Base-by-base conservation (phyloP, 1,140 invertebrate species). In the Cotesia chilonis region DNA sequence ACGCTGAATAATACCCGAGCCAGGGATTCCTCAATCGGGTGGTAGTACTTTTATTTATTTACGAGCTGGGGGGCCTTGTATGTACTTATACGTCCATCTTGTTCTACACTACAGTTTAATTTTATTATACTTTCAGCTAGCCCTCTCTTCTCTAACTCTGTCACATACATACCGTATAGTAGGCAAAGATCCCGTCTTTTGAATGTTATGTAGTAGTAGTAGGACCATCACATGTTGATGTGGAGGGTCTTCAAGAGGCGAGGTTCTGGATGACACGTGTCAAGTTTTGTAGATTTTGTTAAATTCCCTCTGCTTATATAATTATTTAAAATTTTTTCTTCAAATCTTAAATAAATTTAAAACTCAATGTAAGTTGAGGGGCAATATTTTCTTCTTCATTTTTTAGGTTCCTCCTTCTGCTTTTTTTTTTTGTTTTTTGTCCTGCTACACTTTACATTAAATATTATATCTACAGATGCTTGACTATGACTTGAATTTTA, bases 41-140 rank as follows among this genome's bases (percentile, higher is more conserved):
- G 64, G 38, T 36, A 65, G 38, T 20, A 20, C 47, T 55, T 68
- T 28, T 28, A 28, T 28, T 28, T 68, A 68, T 68, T 68, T 68
- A 68, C 28, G 51, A 68, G 66, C 52, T 65, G 10, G 38, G 17
- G 64, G 47, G 38, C 38, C 4, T 28, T 37, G 14, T 14, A 20
- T 59, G 64, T 47, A 14, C 36, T 51, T 66, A n/a, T 41, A 35
- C 12, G 47, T 63, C 60, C 14, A 37, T 41, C 20, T 47, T 47
- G 28, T 47, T 47, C 41, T 10, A 47, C 10, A 47, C 41, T 47
- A 47, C 41, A 47, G 41, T 47, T 9, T 6, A 47, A 47, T 47
- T 47, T 47, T 47, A 47, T 47, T 41, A 4, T 57, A 14, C 12
- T 7, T 57, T 20, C 5, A 14, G 12, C 5, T 54, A 5, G 28